Conservation (phyloP, 2,888 invertebrate genomes). For the Scaeva pyrastri region DNA sequence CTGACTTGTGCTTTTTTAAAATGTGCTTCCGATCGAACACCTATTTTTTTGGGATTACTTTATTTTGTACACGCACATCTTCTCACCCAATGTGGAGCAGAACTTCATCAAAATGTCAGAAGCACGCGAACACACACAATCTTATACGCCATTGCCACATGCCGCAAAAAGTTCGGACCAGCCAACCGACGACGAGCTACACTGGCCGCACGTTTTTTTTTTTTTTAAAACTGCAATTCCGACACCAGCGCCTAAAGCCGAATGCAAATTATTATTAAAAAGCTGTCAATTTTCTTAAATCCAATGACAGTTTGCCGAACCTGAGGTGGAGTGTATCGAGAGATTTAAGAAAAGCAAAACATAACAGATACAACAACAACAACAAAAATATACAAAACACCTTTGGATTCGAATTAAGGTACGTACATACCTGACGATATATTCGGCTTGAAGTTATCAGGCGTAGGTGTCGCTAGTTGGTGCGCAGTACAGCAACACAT, state of each 20-base stretch:
- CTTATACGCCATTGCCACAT: slow-evolving; percentile 56
- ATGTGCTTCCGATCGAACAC: slow-evolving; percentile 39
- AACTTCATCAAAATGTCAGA: slow-evolving; percentile 64
- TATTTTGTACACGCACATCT: slow-evolving; percentile 52
- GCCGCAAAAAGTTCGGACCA: slow-evolving; percentile 14
- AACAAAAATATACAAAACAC: slow-evolving; percentile 23
- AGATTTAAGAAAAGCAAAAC: slow-evolving; percentile 10
- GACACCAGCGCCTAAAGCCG: slow-evolving; percentile 67
- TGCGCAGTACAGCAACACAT: slow-evolving; percentile 78
- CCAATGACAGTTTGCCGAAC: slow-evolving; percentile 68
- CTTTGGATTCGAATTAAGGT: slow-evolving; percentile 37
- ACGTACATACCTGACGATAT: slow-evolving; percentile 11
- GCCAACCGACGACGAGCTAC: slow-evolving; percentile 9
- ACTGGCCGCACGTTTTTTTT: not conserved
- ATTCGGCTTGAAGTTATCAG: slow-evolving; percentile 46
- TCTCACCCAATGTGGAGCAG: slow-evolving; percentile 58
- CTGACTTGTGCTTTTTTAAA: too few species aligned
- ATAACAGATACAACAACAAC: slow-evolving; percentile 9
- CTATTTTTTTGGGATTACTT: not conserved
- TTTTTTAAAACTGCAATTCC: slow-evolving; percentile 3
- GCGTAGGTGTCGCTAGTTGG: slow-evolving; percentile 60
- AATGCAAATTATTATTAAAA: slow-evolving; percentile 75
- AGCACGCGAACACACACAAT: slow-evolving; percentile 54
- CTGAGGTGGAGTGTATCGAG: slow-evolving; percentile 31
- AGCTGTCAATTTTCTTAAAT: slow-evolving; percentile 74